Evolutionary conservation across 1,140 invertebrate genomes (phyloP).

Genomic region (Anastatus disparis): DNA sequence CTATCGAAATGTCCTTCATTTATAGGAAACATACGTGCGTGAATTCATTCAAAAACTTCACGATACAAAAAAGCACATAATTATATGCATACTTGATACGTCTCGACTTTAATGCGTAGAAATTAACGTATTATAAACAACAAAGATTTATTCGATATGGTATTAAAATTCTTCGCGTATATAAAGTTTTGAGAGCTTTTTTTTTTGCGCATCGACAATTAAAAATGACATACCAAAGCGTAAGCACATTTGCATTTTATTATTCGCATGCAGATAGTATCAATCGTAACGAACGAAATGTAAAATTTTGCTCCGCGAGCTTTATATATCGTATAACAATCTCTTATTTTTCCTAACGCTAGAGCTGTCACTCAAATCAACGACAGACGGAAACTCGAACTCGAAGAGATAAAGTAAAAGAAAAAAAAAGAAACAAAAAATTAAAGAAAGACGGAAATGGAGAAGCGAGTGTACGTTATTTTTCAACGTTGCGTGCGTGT

Average conservation of each 20-base stretch:
- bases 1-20: too few species aligned
- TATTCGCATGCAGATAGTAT: constrained; percentile 12
- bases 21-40: too few species aligned
- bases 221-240: background rate
- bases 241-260: constrained; percentile 22
- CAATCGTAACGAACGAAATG: constrained; percentile 3
- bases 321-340: constrained; percentile 3
- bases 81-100: too few species aligned
- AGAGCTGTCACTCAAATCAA: constrained; percentile 1
- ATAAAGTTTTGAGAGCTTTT: background rate
- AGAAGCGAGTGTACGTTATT: background rate
- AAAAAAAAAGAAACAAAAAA: constrained; percentile 14
- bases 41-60: too few species aligned
- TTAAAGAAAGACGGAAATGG: constrained; percentile 9
- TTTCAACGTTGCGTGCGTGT: background rate
- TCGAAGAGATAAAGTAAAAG: background rate
- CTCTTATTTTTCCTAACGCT: constrained; percentile 21
- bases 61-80: too few species aligned
- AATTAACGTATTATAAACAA: constrained; percentile 13
- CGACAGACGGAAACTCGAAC: constrained; percentile 40
- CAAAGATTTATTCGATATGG: constrained; percentile 11
- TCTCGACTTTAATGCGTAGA: too few species aligned
- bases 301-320: background rate
- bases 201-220: background rate
- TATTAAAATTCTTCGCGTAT: background rate